Base-by-base conservation (phyloP, 2,113 vertebrate genomes). In the Dendrocopos noguchii region DNA sequence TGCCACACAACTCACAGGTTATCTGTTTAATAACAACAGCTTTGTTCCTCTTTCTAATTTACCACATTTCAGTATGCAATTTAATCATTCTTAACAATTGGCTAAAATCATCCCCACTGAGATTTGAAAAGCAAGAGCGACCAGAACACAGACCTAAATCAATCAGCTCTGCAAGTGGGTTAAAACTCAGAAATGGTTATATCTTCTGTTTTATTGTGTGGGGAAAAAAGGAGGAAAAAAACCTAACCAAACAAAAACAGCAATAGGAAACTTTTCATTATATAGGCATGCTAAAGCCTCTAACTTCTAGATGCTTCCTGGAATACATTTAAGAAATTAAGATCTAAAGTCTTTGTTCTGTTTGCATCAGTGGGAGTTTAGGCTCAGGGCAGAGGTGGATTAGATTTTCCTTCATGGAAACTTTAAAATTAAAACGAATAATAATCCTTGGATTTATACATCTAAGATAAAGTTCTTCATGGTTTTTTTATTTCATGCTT, bases 31-130 rank as follows among this genome's bases (percentile, higher is more conserved):
- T 85, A 77, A 76, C 0, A 5, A 77, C n/a, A 67, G 24, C 33
- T 96, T 95, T 96, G 66, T 94, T 94, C 83, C 91, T 84, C 80
- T 89, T 95, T 80, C 63, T 90, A 71, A 95, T 89, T 94, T 94
- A 93, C 92, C 89, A 81, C 65, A 74, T 81, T 94, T 82, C 20
- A 55, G 52, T 66, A 88, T 90, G 42, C 2, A 2, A 93, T 95
- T 87, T 89, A 93, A 95, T 92, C 44, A 89, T 93, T 94, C 64
- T 83, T 93, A 93, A 87, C 84, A 85, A 92, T 66, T 81, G 66
- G 81, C 73, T 81, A 86, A 87, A 94, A 68, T 0, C 7, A 64
- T 88, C 66, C 80, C 80, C 42, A 77, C 59, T 65, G 87, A 83
- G 92, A 82, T 64, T 66, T 94, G 71, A 88, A 87, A 93, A 91